Conservation (phyloP, 2,797 vertebrate genomes). For the Harpagifer antarcticus region DNA sequence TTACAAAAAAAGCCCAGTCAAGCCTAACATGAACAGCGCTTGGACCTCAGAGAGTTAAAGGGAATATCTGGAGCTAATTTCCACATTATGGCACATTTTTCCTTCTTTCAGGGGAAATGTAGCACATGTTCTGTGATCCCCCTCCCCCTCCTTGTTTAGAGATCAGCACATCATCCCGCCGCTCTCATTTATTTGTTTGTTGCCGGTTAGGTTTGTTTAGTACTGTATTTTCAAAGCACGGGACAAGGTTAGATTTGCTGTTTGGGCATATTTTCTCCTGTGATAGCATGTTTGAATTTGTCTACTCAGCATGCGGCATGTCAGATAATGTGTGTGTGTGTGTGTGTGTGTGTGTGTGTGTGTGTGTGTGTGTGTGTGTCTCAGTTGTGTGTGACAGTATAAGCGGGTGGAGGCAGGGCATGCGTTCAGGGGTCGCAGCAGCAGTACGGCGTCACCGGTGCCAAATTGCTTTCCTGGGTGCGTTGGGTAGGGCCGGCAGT, state of each 20-base stretch:
- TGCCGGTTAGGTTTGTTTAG: constrained; percentile 79
- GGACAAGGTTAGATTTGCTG: constrained; percentile 80
- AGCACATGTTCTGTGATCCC: constrained; percentile 22
- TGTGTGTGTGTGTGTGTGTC: constrained; percentile 72
- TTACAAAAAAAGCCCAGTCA: too few species aligned
- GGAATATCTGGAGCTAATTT: constrained; percentile 23
- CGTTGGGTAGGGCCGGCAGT: constrained; percentile 43
- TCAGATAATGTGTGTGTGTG: constrained; percentile 74
- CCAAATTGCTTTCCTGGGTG: constrained; percentile 83
- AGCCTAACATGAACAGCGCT: too few species aligned
- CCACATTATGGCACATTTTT: constrained; percentile 19
- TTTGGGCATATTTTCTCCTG: constrained; percentile 84
- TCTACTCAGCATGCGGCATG: constrained; percentile 85
- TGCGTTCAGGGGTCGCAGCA: constrained; percentile 71
- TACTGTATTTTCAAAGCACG: constrained; percentile 72
- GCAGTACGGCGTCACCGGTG: constrained; percentile 52
- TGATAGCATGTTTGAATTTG: constrained; percentile 87
- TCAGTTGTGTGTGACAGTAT: constrained; percentile 62
- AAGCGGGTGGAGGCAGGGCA: constrained; percentile 65
- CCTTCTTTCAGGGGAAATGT: constrained; percentile 30
- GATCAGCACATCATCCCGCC: constrained; percentile 55
- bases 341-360: constrained; percentile 73
- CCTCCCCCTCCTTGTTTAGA: constrained; percentile 2
- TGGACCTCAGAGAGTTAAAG: too few species aligned
- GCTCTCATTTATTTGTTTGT: constrained; percentile 77